Evolutionary conservation across 1,140 invertebrate genomes (phyloP), one percentile per base, ranked within the genome.

Genomic region (Alviniconcha marisindica): DNA sequence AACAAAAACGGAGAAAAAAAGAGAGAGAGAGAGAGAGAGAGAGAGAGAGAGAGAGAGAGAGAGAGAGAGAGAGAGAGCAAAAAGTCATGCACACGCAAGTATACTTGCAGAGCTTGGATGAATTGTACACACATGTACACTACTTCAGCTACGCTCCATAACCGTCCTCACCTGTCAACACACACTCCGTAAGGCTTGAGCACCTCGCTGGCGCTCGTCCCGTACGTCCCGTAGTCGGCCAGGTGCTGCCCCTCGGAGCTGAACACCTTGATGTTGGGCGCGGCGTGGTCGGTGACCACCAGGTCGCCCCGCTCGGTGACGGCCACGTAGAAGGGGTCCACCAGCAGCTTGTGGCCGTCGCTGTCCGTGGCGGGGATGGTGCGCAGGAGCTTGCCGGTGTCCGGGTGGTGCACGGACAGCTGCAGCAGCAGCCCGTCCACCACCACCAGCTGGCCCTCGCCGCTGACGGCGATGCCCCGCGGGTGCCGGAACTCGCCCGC

Each of bases 181-280:
- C 91, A 91, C 18, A 92, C 86, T 1, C 92, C 92, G 81, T 89
- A 90, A 10, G 92, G 92, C 54, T 92, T 89, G 1, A 92, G 83
- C 7, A 90, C 83, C 73, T 92, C 87, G 36, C 90, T 87, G 28
- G 88, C 78, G 44, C 87, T 77, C 31, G 87, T 89, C 7, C 91
- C 91, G 71, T 92, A 91, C 18, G 82, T 87, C 0, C 91, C 90
- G 76, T 89, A 89, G n/a, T 85, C 83, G 4, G 86, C 84, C 18
- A 91, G 76, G 36, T 82, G 86, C 63, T 83, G 51, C 0, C 90
- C 91, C 21, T 83, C 69, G 4, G 83, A 69, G 51, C 85, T 87
- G 78, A 91, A 89, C 1, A 92, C 84, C 82, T 91, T 91, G 14
- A 92, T 87, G 83, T 92, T 91, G 44, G 91, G 91, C 15, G 91